Percentiles rank a stretch among this genome's conserved stretches.
These are phyloP conservation scores for Neoscelio sp. DNA, from an alignment of 2,888 invertebrate species.

Conservation along the genomic window DNA sequence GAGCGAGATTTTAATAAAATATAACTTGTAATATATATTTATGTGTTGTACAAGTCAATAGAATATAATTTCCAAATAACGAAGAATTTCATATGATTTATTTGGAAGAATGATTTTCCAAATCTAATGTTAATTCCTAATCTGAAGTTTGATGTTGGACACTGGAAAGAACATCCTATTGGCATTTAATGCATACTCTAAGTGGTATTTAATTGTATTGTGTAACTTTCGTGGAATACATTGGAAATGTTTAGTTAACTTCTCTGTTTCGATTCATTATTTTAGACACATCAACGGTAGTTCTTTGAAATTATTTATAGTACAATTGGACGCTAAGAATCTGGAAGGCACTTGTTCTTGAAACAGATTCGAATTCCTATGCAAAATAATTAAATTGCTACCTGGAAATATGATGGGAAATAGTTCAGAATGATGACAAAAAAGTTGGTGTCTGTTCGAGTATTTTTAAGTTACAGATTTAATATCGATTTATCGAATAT, in stretches of 20 bases:
- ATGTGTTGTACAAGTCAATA: too few relatives aligned
- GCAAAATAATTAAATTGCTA: slow-evolving; percentile 39
- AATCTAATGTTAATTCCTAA: slow-evolving; percentile 38
- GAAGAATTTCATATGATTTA: too few relatives aligned
- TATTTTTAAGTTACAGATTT: slow-evolving; percentile 41
- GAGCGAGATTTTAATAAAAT: too few relatives aligned
- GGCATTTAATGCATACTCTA: slow-evolving; percentile 48
- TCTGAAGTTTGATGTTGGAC: slow-evolving; percentile 29
- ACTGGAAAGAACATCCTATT: neutral
- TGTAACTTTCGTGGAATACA: slow-evolving; percentile 50
- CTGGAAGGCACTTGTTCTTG: neutral
- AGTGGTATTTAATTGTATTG: slow-evolving; percentile 57
- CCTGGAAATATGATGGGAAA: slow-evolving; percentile 49
- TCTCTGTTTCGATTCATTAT: slow-evolving; percentile 32
- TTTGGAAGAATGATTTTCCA: slow-evolving; percentile 18
- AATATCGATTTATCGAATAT: slow-evolving; percentile 42
- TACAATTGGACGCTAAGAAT: slow-evolving; percentile 12
- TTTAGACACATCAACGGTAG: slow-evolving; percentile 33
- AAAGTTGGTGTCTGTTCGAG: slow-evolving; percentile 30
- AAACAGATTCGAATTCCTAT: slow-evolving; percentile 42
- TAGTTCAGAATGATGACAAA: slow-evolving; percentile 39
- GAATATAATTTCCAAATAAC: too few relatives aligned
- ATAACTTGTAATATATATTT: too few relatives aligned
- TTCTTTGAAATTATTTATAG: slow-evolving; percentile 47
- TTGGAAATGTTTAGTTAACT: slow-evolving; percentile 47